A percentile compares a stretch with the other conserved stretches of the same genome.
Evolutionary conservation across 2,797 vertebrate genomes (phyloP).

Genomic region (Etheostoma perlongum): DNA sequence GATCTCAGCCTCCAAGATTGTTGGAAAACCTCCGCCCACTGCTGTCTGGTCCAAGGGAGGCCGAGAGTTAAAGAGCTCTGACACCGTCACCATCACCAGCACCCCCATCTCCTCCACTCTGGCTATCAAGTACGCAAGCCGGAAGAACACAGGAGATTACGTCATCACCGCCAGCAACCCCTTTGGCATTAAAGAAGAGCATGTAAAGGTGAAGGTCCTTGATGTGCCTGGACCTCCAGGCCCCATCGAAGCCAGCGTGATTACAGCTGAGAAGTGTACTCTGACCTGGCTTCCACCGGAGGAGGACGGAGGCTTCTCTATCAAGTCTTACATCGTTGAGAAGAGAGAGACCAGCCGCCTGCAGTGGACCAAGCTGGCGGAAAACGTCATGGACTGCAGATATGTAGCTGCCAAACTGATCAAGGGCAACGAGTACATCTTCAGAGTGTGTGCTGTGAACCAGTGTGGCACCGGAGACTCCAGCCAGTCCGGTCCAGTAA

Average conservation of each 20-base stretch:
- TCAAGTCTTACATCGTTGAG: slow-evolving; percentile 96
- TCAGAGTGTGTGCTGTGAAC: slow-evolving; percentile 96
- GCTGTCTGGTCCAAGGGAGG: slow-evolving; percentile 95
- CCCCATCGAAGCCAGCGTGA: slow-evolving; percentile 93
- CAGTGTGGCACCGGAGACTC: slow-evolving; percentile 95
- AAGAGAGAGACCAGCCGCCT: slow-evolving; percentile 99
- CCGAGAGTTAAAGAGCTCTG: slow-evolving; percentile 95
- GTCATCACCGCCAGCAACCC: slow-evolving; percentile 97
- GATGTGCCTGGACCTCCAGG: slow-evolving; percentile 97
- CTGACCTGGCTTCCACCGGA: slow-evolving; percentile 96
- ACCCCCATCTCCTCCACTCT: slow-evolving; percentile 94
- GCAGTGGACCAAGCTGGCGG: slow-evolving; percentile 96
- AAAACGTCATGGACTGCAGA: slow-evolving; percentile 94
- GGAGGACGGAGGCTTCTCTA: slow-evolving; percentile 94
- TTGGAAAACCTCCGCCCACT: slow-evolving; percentile 96
- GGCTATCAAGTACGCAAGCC: slow-evolving; percentile 93
- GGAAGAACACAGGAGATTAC: slow-evolving; percentile 98
- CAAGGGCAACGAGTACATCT: slow-evolving; percentile 98
- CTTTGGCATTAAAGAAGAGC: slow-evolving; percentile 96
- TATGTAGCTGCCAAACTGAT: slow-evolving; percentile 93
- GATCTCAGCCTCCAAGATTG: slow-evolving; percentile 93
- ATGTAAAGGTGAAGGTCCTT: slow-evolving; percentile 94
- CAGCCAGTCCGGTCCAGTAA: slow-evolving; percentile 92
- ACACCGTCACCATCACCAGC: slow-evolving; percentile 89
- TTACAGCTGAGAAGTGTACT: slow-evolving; percentile 97